A percentile compares a stretch with the other conserved stretches of the same genome.
These are phyloP conservation scores for Neodiprion lecontei DNA, from an alignment of 1,140 invertebrate species.

Conservation along the genomic window DNA sequence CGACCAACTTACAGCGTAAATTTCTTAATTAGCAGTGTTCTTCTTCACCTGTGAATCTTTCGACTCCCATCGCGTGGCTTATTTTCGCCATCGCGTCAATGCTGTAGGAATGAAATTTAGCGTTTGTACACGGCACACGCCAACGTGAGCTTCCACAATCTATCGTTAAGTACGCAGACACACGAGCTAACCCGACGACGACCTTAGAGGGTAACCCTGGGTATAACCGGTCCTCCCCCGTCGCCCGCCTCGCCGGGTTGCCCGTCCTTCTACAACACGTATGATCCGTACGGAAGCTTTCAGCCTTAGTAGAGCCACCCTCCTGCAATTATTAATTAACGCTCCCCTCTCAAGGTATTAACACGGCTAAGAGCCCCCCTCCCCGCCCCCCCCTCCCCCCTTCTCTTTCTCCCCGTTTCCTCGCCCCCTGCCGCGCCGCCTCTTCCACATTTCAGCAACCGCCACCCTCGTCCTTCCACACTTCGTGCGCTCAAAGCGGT, in stretches of 20 bases:
- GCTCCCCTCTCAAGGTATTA: constrained; percentile 57
- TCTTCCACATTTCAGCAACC: constrained; percentile 26
- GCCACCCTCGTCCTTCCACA: constrained; percentile 38
- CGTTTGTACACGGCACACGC: no score
- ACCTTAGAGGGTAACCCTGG: constrained; percentile 4
- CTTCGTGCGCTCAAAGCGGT: constrained; percentile 47
- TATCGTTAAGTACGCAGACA: constrained; percentile 1
- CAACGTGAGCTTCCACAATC: neutral
- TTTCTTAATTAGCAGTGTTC: no score
- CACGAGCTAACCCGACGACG: constrained; percentile 3
- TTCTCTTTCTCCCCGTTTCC: constrained; percentile 29
- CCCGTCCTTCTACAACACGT: constrained; percentile 23
- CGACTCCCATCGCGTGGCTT: no score
- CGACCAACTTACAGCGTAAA: no score
- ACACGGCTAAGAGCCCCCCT: constrained; percentile 56
- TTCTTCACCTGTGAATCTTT: no score
- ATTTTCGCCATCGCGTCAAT: no score
- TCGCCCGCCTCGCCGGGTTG: neutral
- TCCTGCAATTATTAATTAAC: constrained; percentile 62
- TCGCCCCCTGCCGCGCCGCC: neutral
- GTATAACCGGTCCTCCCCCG: neutral
- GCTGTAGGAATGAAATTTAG: no score
- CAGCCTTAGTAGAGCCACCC: constrained; percentile 43
- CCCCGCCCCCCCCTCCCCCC: constrained; percentile 40
- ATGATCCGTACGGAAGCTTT: constrained; percentile 36